Evolutionary conservation across 2,888 invertebrate species (phyloP).

Genomic region (Steinernema carpocapsae): DNA sequence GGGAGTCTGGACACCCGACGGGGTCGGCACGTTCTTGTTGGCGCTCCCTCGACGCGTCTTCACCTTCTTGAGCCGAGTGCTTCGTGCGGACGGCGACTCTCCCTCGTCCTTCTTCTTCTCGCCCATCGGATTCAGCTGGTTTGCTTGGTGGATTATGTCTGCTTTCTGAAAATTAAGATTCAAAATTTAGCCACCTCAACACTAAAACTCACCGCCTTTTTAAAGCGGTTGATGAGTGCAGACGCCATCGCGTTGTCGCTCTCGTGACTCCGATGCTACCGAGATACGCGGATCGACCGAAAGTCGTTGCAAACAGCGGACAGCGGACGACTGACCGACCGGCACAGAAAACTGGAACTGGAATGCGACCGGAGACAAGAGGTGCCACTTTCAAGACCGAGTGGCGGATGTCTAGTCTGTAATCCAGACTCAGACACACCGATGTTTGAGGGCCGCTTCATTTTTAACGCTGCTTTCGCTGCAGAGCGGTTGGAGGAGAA

Average conservation of each 20-base stretch:
- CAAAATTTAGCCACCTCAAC: not conserved
- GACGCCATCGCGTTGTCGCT: not conserved
- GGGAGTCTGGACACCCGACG: not conserved
- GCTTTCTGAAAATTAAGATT: not conserved
- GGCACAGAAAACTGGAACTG: too few relatives aligned
- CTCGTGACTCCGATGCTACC: not conserved
- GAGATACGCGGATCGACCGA: too few relatives aligned
- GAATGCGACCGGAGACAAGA: too few relatives aligned
- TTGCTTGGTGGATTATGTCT: not conserved
- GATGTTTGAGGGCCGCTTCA: too few relatives aligned
- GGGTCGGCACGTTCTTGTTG: not conserved
- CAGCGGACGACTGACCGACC: too few relatives aligned
- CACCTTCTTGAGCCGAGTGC: not conserved
- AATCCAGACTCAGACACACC: too few relatives aligned
- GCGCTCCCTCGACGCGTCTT: not conserved
- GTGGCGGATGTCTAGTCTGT: too few relatives aligned
- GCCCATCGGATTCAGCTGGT: not conserved
- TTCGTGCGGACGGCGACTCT: not conserved
- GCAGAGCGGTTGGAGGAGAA: too few relatives aligned
- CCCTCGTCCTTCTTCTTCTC: constrained; percentile 18
- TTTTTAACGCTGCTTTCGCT: too few relatives aligned
- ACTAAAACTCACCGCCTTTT: constrained; percentile 27
- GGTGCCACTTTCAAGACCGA: too few relatives aligned
- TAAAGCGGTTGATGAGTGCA: constrained; percentile 5
- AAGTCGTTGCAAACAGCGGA: too few relatives aligned